Evolutionary conservation across 2,113 vertebrate species (phyloP), one percentile per base, ranked within the genome.

Genomic region (Heterochromis multidens): DNA sequence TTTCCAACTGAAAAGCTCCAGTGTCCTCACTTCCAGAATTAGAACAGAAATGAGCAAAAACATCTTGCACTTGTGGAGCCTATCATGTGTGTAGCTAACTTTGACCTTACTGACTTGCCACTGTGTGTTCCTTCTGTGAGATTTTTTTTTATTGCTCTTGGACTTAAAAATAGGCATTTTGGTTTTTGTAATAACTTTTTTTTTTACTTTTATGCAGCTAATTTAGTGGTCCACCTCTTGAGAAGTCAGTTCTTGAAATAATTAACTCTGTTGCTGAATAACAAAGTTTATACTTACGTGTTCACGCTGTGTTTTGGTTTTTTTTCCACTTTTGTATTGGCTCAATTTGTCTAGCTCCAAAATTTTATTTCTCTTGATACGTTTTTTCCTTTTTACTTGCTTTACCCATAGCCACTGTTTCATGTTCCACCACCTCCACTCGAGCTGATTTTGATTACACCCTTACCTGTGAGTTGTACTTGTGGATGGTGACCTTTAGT

Each of bases 1-100:
- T 79, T 79, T 74, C 63, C 59, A 77, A 31, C 81, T 19, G 59
- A 63, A 81, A 82, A 84, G 76, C 76, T 72, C 46, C 31, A n/a
- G 78, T 27, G 74, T 87, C 81, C 81, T 81, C 70, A 23, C 35
- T 58, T 63, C 65, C 14, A 40, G 78, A 84, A 72, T 59, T 62
- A 80, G 23, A 80, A 31, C 12, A 67, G 33, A 56, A 59, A 70
- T 59, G 23, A 23, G 80, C 21, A 52, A 49, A 82, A 59, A 6
- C 54, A 29, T 78, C 35, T 25, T n/a, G 57, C 37, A 61, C 56
- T 37, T 6, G 35, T 46, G 58, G 23, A 67, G 60, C 54, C 19
- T 9, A 54, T 37, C 2, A 7, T 72, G 76, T 19, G 35, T 12
- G 10, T 6, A 80, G 49, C 25, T 78, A 37, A 59, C 31, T 25